phyloP scores from a whole-genome alignment of 2,113 vertebrate species.

The Phasianus colchicus region DNA sequence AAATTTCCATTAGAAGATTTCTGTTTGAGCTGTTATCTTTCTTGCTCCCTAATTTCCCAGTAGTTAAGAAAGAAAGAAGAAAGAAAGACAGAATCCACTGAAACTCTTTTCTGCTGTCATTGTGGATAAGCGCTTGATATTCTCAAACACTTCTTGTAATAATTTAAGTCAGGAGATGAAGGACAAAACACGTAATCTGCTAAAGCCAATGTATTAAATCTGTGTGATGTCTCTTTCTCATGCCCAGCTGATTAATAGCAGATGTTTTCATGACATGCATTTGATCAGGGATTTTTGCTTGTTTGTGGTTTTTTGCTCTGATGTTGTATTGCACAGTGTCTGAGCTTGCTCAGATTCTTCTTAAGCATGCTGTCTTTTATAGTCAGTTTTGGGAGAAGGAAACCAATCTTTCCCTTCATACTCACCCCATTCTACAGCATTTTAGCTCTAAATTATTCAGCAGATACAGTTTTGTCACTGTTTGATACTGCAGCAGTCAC shows the following conservation, averaged over 20 bases:
- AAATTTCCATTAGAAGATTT: background rate
- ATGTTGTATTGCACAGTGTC: background rate
- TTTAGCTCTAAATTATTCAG: background rate
- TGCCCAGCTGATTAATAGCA: background rate
- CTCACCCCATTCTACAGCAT: background rate
- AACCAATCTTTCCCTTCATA: background rate
- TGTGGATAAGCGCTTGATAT: background rate
- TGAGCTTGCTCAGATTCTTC: background rate
- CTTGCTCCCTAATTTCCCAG: background rate
- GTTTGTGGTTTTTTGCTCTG: background rate
- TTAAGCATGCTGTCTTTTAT: background rate
- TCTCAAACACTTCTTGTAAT: background rate
- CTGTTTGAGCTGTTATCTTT: background rate
- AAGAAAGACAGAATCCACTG: background rate
- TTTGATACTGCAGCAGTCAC: accelerated
- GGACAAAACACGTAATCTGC: background rate
- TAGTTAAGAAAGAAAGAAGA: background rate
- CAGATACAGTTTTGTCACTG: background rate
- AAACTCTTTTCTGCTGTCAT: background rate
- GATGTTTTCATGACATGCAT: background rate
- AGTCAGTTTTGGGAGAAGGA: background rate
- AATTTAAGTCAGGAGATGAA: background rate
- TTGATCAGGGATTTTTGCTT: background rate
- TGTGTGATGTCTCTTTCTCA: background rate
- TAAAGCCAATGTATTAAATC: background rate